These are phyloP conservation scores for Aphodius sticticus DNA, from an alignment of 2,888 invertebrate species.

Conservation along the genomic window DNA sequence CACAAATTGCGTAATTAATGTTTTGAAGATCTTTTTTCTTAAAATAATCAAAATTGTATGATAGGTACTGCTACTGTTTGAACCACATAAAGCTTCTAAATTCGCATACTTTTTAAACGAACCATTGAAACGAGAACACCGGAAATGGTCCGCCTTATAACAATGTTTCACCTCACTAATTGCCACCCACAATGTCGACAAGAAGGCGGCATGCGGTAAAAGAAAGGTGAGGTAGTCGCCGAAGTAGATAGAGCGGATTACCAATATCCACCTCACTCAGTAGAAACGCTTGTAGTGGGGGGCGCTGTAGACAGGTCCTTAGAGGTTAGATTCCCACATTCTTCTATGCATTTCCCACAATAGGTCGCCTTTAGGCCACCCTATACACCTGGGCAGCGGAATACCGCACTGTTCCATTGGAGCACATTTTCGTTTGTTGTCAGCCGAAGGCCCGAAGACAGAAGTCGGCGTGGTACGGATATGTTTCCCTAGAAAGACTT, in stretches of 20 bases:
- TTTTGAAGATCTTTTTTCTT: too few species aligned
- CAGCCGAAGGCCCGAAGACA: slow-evolving; percentile 9
- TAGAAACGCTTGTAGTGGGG: slow-evolving; percentile 27
- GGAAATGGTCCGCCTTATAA: not conserved
- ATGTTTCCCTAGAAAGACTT: slow-evolving; percentile 9
- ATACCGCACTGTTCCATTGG: not conserved
- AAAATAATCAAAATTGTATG: too few species aligned
- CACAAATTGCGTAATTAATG: too few species aligned
- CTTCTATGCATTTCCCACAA: slow-evolving; percentile 29
- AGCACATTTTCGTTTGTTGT: slow-evolving; percentile 7
- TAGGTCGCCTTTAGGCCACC: slow-evolving; percentile 28
- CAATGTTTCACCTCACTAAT: slow-evolving; percentile 4
- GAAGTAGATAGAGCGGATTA: not conserved
- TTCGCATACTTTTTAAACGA: too few species aligned
- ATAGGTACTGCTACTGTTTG: too few species aligned
- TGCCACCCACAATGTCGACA: slow-evolving; percentile 5
- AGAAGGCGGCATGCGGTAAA: not conserved
- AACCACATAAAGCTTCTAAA: too few species aligned
- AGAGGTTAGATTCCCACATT: slow-evolving; percentile 34
- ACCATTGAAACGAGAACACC: not conserved
- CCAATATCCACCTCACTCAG: not conserved
- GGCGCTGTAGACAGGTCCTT: not conserved
- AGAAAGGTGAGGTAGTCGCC: slow-evolving; percentile 10
- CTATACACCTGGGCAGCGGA: slow-evolving; percentile 33
- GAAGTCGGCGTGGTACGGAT: not conserved